Evolutionary conservation across 2,797 vertebrate genomes (phyloP).

Genomic region (Scyliorhinus canicula): DNA sequence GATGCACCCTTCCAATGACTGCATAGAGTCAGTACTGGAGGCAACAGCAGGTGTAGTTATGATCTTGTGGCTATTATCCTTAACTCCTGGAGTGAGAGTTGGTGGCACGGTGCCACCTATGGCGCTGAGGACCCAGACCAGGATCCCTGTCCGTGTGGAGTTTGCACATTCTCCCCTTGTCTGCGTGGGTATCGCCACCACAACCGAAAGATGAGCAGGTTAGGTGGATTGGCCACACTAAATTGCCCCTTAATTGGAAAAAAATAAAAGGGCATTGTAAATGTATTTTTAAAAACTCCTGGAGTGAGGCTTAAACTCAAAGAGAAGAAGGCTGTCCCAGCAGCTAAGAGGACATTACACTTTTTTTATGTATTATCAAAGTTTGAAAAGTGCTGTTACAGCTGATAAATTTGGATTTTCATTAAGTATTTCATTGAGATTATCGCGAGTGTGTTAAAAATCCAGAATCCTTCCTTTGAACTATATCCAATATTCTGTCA

Average conservation of each 20-base stretch:
- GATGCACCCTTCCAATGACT: background rate
- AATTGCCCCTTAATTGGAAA: no score
- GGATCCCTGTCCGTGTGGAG: no score
- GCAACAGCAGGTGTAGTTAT: background rate
- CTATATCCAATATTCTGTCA: background rate
- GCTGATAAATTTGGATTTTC: background rate
- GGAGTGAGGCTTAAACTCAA: background rate
- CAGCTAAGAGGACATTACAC: background rate
- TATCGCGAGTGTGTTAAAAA: background rate
- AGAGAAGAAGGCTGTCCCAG: background rate
- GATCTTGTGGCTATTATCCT: background rate
- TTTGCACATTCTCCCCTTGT: no score
- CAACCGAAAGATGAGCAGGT: no score
- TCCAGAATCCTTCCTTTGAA: background rate
- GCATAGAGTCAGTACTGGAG: background rate
- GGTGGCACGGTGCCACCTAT: no score
- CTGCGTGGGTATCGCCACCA: no score
- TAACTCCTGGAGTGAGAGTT: no score
- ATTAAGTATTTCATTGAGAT: background rate
- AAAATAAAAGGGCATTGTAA: no score
- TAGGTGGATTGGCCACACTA: no score
- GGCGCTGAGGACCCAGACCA: no score
- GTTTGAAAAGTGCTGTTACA: background rate
- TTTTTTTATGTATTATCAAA: background rate
- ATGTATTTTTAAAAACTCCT: no score